Evolutionary conservation across 2,888 invertebrate genomes (phyloP), one percentile per base, ranked within the genome.

Genomic region (Lasioglossum figueresi): DNA sequence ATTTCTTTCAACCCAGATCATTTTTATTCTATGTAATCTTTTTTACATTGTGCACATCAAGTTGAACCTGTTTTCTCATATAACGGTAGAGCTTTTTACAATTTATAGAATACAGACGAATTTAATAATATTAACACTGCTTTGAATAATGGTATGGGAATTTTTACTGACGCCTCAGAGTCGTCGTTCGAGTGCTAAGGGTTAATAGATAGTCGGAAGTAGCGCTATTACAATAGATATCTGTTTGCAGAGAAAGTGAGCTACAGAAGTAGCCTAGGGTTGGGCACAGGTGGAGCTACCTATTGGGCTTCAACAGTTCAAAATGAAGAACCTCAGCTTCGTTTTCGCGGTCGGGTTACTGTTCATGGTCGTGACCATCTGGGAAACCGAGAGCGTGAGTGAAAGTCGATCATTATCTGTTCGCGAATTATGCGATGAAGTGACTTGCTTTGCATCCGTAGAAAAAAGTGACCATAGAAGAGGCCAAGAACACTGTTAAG

Each of bases 401-500:
- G 52, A 8, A 10, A 45, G 59, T 56, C 40, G 23, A 45, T 23
- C n/a, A 59, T 68, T 48, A 45, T 6, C 8, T 70, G 19, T 77
- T 31, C 52, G 40, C n/a, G 66, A 27, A n/a, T 27, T 10, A n/a
- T 3, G 59, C 34, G 43, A 63, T 23, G 6, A 43, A 31, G 23
- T 16, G 37, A 66, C 48, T 23, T 19, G 45, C 72, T 34, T 70
- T 70, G 2, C 40, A 52, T 27, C 0, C 31, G 48, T 34, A 90
- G 90, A 91, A 82, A 88, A 91, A 72, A 82, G 86, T 93, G 87
- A 84, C 83, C 6, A 6, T 96, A 94, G 96, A 96, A 70, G 97
- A 97, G 93, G 95, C 97, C 90, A 96, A 92, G 91, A 95, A 96
- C n/a, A 96, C 97, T 0, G 95, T 96, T 4, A 96, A 96, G 93